Conservation (phyloP, 2,888 invertebrate genomes). For the Prosapia bicincta region DNA sequence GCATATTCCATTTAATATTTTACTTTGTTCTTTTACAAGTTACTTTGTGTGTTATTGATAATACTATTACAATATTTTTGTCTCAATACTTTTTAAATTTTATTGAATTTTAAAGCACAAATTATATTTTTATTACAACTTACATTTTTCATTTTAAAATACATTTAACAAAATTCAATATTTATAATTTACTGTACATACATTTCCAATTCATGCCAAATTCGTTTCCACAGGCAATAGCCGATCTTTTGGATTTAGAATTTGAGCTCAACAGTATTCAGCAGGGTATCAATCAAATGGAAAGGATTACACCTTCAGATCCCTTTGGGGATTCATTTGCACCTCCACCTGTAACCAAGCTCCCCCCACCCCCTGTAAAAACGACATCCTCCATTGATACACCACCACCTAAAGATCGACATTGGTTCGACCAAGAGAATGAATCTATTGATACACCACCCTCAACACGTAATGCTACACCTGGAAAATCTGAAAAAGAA, state of each 20-base stretch:
- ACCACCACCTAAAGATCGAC: slow-evolving; percentile 18
- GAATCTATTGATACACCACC: slow-evolving; percentile 52
- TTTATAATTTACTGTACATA: no score
- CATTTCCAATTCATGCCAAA: neutral
- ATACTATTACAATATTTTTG: no score
- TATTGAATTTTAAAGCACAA: no score
- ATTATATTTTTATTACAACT: no score
- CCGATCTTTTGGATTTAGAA: slow-evolving; percentile 83
- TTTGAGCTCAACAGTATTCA: slow-evolving; percentile 82
- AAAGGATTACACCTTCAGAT: slow-evolving; percentile 73
- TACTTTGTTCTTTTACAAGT: no score
- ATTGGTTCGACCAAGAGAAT: neutral
- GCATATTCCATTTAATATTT: no score
- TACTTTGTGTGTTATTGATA: no score
- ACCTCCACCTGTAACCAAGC: slow-evolving; percentile 52
- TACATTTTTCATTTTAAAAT: no score
- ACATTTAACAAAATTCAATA: no score
- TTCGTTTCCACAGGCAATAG: slow-evolving; percentile 50
- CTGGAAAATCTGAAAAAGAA: slow-evolving; percentile 35
- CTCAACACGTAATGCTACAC: slow-evolving; percentile 37
- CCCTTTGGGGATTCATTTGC: slow-evolving; percentile 58
- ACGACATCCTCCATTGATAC: neutral
- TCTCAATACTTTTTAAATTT: no score
- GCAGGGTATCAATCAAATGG: slow-evolving; percentile 84
- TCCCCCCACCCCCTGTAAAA: slow-evolving; percentile 50